A percentile compares a stretch with the other conserved stretches of the same genome.
Evolutionary conservation across 2,113 vertebrate species (phyloP).

Genomic region (Alaudala cheleensis): DNA sequence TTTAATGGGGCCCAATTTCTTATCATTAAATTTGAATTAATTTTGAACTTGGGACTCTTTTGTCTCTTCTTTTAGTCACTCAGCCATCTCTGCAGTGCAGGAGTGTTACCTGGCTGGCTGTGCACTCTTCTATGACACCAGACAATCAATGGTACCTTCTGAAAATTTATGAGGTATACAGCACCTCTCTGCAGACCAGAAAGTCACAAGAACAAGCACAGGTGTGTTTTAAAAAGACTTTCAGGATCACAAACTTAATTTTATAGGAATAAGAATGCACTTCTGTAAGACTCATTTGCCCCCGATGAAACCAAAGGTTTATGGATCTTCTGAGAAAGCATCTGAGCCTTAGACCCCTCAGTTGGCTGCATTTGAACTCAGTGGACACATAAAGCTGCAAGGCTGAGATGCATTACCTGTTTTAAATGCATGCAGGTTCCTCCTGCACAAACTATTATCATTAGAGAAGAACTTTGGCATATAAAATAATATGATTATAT

Average conservation of each 20-base stretch:
- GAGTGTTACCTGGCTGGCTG: not conserved
- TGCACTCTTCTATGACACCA: not conserved
- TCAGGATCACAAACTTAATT: not conserved
- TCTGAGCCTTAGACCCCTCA: not conserved
- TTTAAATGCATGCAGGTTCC: not conserved
- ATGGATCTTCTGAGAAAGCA: not conserved
- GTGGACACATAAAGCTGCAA: not conserved
- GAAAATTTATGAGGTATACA: not conserved
- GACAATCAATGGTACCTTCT: not conserved
- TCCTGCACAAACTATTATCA: not conserved
- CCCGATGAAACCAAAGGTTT: not conserved
- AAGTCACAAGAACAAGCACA: not conserved
- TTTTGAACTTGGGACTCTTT: not conserved
- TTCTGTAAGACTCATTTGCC: not conserved
- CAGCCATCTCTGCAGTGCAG: not conserved
- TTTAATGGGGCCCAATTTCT: not conserved
- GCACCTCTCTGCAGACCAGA: not conserved
- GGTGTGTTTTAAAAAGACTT: not conserved
- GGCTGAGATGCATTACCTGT: not conserved
- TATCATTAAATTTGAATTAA: conserved; percentile 1
- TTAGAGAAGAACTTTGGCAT: not conserved
- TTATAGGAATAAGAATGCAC: not conserved
- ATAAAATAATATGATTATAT: not conserved
- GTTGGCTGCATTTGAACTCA: not conserved
- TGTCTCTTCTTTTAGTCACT: not conserved